phyloP scores from a whole-genome alignment of 2,113 vertebrate species.

The Stictonetta naevosa region DNA sequence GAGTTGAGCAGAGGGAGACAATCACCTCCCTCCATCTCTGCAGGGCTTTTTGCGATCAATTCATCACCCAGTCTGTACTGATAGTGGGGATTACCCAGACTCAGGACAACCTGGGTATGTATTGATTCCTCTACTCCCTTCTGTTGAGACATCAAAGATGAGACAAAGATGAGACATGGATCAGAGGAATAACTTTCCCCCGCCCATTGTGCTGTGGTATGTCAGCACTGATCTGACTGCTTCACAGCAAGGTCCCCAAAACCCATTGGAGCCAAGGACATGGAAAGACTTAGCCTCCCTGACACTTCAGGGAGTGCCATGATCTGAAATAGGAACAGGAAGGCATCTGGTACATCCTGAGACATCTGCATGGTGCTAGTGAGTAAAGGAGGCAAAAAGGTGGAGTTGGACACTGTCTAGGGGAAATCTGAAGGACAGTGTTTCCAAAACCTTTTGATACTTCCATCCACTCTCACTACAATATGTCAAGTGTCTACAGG shows the following conservation, averaged over 20 bases:
- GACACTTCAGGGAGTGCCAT: neutral
- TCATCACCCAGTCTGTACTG: too few species aligned
- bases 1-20: too few species aligned
- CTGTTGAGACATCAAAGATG: neutral
- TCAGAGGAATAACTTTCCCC: neutral
- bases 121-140: neutral
- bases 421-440: neutral
- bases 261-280: neutral
- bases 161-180: neutral
- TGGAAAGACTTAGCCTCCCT: neutral
- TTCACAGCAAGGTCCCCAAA: accelerated
- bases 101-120: neutral
- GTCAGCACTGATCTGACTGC: neutral
- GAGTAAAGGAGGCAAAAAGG: neutral
- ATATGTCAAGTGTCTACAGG: neutral
- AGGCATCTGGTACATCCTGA: neutral
- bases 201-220: neutral
- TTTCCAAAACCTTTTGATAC: neutral
- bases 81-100: too few species aligned
- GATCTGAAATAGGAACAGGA: accelerated
- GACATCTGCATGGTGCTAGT: neutral
- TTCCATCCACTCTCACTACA: neutral
- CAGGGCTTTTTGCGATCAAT: too few species aligned
- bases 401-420: neutral
- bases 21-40: too few species aligned